A percentile compares a stretch with the other conserved stretches of the same genome.
Conservation (phyloP, 2,797 vertebrate genomes). For the Spatula clypeata region DNA sequence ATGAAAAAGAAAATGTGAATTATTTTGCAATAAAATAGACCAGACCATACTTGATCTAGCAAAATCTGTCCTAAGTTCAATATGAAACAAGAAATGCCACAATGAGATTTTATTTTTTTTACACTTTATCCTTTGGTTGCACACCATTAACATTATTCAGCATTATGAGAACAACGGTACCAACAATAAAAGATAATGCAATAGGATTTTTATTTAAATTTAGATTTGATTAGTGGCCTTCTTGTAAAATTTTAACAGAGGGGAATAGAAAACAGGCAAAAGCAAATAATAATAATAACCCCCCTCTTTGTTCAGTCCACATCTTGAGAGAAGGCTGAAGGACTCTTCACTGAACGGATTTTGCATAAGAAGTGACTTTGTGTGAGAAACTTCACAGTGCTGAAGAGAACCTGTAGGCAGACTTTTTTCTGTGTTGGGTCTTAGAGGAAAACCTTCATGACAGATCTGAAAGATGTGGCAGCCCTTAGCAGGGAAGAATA, state of each 20-base stretch:
- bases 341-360: background rate
- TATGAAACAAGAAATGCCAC: background rate
- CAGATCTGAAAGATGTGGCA: background rate
- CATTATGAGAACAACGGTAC: background rate
- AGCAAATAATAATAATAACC: background rate
- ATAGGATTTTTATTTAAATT: conserved; percentile 58
- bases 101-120: background rate
- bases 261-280: conserved; percentile 30
- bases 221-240: conserved; percentile 18
- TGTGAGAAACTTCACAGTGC: background rate
- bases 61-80: background rate
- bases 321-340: background rate
- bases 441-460: background rate
- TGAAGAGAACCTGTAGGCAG: background rate
- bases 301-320: background rate
- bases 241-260: background rate
- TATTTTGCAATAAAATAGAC: conserved; percentile 3
- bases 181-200: conserved; percentile 55
- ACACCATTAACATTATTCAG: conserved; percentile 19
- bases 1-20: background rate
- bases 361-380: background rate
- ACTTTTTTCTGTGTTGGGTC: background rate
- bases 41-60: background rate
- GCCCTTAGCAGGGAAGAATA: background rate
- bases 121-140: conserved; percentile 7